phyloP scores from a whole-genome alignment of 2,797 vertebrate genomes.

The Benthosema pterotum region DNA sequence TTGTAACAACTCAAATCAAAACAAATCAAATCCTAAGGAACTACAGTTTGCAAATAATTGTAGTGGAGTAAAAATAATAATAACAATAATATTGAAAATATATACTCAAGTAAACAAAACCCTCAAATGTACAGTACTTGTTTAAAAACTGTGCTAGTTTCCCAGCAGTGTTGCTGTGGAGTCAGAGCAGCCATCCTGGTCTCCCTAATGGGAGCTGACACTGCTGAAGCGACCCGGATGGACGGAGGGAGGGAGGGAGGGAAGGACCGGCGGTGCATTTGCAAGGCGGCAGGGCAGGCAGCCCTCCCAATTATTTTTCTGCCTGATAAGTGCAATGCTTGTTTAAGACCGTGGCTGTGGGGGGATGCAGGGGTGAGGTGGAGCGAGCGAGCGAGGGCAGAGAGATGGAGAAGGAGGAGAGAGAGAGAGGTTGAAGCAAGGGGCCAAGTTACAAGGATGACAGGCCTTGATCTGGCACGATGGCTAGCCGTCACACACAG shows the following conservation, averaged over 20 bases:
- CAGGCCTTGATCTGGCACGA: slow-evolving; percentile 76
- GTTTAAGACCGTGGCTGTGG: slow-evolving; percentile 66
- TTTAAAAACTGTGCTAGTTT: no score
- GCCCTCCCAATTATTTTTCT: slow-evolving; percentile 84
- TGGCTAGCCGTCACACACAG: slow-evolving; percentile 74
- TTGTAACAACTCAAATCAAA: no score
- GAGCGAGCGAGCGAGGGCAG: slow-evolving; percentile 27
- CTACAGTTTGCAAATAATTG: no score
- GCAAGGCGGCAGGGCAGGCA: slow-evolving; percentile 50
- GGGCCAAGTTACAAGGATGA: slow-evolving; percentile 73
- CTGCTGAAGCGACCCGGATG: slow-evolving; percentile 72
- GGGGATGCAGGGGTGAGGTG: slow-evolving; percentile 48
- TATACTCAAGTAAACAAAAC: no score
- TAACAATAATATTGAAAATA: no score
- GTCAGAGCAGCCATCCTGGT: slow-evolving; percentile 22
- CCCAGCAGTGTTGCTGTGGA: no score
- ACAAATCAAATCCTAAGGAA: no score
- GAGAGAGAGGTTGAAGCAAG: slow-evolving; percentile 39
- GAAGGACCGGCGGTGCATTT: slow-evolving; percentile 65
- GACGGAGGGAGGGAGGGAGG: slow-evolving; percentile 69
- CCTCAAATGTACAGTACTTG: no score
- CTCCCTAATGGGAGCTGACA: slow-evolving; percentile 75
- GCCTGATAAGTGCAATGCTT: slow-evolving; percentile 78
- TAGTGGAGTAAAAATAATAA: no score
- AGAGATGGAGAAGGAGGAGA: slow-evolving; percentile 26